Evolutionary conservation across 2,888 invertebrate genomes (phyloP).

Genomic region (Rhopalosiphum nymphaeae): DNA sequence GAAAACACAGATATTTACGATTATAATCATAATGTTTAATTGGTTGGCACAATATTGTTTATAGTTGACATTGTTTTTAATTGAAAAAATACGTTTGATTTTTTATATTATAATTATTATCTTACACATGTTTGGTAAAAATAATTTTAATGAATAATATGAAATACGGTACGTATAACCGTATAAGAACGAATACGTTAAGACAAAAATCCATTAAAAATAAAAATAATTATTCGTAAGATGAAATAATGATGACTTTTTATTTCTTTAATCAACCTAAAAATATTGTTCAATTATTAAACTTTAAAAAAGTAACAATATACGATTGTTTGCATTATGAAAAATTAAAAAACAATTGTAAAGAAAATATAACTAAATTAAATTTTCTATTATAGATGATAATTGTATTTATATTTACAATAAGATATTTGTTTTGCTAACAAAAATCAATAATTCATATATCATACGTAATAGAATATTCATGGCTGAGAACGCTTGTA

Average conservation of each 20-base stretch:
- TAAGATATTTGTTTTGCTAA: neutral
- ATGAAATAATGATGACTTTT: neutral
- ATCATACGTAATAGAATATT: neutral
- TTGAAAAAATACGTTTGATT: neutral
- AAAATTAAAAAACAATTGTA: neutral
- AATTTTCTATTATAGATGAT: neutral
- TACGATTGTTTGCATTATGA: neutral
- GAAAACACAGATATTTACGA: neutral
- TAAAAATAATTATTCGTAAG: neutral
- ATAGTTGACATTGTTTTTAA: neutral
- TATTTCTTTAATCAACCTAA: neutral
- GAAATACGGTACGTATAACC: no score
- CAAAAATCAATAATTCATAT: neutral
- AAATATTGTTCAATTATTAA: neutral
- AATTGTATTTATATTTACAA: neutral
- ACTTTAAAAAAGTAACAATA: neutral
- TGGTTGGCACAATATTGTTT: neutral
- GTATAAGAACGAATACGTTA: neutral
- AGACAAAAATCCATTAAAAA: neutral
- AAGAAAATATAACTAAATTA: neutral
- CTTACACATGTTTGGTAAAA: neutral
- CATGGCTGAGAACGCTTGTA: neutral
- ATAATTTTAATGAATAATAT: neutral
- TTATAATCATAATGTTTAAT: neutral
- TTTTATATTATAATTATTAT: neutral